Evolutionary conservation across 2,113 vertebrate genomes (phyloP).

Genomic region (Nibea albiflora): DNA sequence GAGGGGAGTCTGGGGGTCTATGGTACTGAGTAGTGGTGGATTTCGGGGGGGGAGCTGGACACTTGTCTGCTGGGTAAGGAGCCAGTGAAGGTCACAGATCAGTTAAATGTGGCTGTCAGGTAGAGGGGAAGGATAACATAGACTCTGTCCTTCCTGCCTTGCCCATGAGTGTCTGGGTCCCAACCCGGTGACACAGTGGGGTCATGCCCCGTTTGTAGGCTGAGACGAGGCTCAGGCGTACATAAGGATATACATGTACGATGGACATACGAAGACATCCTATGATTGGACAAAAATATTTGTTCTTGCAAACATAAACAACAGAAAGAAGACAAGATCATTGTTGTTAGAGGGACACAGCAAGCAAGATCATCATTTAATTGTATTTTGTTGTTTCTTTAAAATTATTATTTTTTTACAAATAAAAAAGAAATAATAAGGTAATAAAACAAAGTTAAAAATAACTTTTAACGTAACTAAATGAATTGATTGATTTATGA

Average conservation of each 20-base stretch:
- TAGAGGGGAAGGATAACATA: conserved; percentile 86
- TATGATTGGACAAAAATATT: neutral
- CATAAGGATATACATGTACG: conserved; percentile 8
- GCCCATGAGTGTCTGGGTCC: conserved; percentile 81
- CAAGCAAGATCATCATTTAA: neutral
- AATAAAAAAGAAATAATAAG: neutral
- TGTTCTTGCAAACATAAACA: conserved; percentile 5
- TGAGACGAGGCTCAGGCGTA: conserved; percentile 82
- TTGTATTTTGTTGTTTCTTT: neutral
- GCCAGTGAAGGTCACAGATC: conserved; percentile 72
- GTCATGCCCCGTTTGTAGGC: conserved; percentile 82
- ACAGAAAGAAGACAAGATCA: neutral
- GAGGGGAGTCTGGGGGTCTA: conserved; percentile 16
- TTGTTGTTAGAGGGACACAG: neutral
- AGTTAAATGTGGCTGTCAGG: conserved; percentile 86
- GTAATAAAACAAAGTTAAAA: no score
- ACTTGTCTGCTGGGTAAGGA: conserved; percentile 64
- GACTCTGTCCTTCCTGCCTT: conserved; percentile 85
- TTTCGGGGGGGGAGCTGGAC: conserved; percentile 49
- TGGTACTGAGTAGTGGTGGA: conserved; percentile 13
- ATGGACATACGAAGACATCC: conserved; percentile 23
- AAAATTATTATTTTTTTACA: neutral
- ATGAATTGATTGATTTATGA: neutral
- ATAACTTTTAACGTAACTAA: no score
- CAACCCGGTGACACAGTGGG: conserved; percentile 84